phyloP scores from a whole-genome alignment of 2,888 invertebrate species.

The Nomada lathburiana region DNA sequence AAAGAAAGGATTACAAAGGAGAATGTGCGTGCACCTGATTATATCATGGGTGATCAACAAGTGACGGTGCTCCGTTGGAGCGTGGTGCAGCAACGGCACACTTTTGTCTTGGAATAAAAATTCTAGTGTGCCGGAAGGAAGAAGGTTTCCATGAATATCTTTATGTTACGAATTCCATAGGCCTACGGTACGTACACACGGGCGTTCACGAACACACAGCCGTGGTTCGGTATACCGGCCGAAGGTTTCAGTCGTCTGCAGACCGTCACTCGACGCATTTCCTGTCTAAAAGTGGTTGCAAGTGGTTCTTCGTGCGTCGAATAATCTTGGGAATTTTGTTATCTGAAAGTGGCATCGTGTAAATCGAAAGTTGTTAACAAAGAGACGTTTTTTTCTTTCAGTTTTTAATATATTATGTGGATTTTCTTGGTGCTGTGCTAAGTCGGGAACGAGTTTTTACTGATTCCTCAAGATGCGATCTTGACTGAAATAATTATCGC shows the following conservation, averaged over 20 bases:
- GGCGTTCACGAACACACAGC: constrained; percentile 9
- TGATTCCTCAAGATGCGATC: neutral
- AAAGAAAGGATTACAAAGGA: neutral
- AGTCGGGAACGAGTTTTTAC: neutral
- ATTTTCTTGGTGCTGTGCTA: neutral
- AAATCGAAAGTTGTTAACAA: constrained; percentile 7
- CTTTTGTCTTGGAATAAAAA: constrained; percentile 25
- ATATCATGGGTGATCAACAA: constrained; percentile 35
- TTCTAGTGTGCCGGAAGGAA: constrained; percentile 15
- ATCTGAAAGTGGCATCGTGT: neutral
- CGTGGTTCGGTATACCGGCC: constrained; percentile 25
- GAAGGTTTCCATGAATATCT: constrained; percentile 50
- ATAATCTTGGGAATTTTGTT: constrained; percentile 22
- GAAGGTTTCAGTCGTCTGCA: constrained; percentile 70
- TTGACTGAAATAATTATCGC: neutral
- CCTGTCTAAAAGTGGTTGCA: constrained; percentile 61
- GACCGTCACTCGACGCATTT: constrained; percentile 69
- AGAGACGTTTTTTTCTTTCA: neutral
- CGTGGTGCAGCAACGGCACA: neutral
- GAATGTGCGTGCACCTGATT: constrained; percentile 15
- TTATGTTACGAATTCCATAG: constrained; percentile 12
- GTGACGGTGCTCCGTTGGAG: constrained; percentile 17
- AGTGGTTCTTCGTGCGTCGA: constrained; percentile 52
- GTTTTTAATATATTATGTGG: neutral
- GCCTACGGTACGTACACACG: constrained; percentile 5